A percentile compares a stretch with the other conserved stretches of the same genome.
Evolutionary conservation across 2,113 vertebrate genomes (phyloP).

Genomic region (Charina bottae): DNA sequence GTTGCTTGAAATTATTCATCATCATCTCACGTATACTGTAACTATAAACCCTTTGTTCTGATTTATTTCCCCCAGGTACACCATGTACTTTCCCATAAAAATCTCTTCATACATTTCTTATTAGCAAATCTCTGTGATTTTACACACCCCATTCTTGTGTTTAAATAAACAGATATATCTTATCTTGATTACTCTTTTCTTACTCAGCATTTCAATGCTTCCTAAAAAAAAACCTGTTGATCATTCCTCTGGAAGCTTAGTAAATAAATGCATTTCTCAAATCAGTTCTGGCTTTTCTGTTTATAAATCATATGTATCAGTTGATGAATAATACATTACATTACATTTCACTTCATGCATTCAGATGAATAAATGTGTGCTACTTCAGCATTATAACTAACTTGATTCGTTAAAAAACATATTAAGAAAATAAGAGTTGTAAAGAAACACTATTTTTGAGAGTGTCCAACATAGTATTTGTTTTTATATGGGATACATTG

Average conservation of each 20-base stretch:
- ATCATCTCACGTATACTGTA: neutral
- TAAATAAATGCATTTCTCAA: slow-evolving; percentile 37
- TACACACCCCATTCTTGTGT: neutral
- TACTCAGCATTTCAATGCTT: neutral
- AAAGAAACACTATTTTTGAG: neutral
- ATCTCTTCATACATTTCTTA: neutral
- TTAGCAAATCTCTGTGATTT: neutral
- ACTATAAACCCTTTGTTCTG: neutral
- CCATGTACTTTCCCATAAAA: neutral
- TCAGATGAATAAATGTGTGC: neutral
- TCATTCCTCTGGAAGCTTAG: slow-evolving; percentile 8
- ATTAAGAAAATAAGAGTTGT: neutral
- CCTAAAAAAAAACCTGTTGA: neutral
- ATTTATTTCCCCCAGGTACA: neutral
- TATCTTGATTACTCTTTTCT: neutral
- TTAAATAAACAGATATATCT: neutral
- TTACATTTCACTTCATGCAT: neutral
- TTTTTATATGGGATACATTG: neutral
- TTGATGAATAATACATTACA: neutral
- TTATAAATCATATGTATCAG: neutral
- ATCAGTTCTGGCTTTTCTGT: neutral
- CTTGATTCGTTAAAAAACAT: neutral
- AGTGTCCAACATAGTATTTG: neutral
- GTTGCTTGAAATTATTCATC: neutral
- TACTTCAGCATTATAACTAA: neutral